A percentile compares a stretch with the other conserved stretches of the same genome.
phyloP scores from a whole-genome alignment of 2,113 vertebrate genomes.

The Camelus bactrianus region DNA sequence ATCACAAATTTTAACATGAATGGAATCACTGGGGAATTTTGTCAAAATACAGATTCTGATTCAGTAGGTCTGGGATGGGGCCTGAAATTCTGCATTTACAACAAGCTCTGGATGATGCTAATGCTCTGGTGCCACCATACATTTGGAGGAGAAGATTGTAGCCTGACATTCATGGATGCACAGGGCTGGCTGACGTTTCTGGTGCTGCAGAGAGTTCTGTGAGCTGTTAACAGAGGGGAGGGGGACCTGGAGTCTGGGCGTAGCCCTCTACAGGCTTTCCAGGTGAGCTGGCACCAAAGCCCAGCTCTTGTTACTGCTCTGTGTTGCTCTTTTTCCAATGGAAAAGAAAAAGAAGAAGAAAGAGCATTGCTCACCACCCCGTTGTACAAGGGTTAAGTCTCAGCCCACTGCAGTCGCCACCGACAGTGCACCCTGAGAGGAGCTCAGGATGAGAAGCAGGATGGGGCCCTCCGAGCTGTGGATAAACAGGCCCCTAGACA shows the following conservation, averaged over 20 bases:
- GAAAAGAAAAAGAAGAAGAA: neutral
- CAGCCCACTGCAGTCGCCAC: too few species aligned
- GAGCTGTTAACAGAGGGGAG: neutral
- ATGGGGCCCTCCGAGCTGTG: too few species aligned
- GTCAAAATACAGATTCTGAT: neutral
- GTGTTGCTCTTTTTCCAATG: neutral
- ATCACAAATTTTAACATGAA: neutral
- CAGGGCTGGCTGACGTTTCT: neutral
- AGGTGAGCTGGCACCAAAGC: neutral
- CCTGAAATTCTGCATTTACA: neutral
- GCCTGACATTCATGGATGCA: neutral
- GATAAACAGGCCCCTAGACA: too few species aligned
- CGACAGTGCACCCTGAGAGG: too few species aligned
- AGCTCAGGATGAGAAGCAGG: too few species aligned
- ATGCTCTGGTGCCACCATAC: neutral
- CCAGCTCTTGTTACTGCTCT: neutral
- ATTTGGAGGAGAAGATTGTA: neutral
- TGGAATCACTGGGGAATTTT: neutral
- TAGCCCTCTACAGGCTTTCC: neutral
- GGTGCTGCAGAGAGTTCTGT: neutral
- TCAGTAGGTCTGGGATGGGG: neutral
- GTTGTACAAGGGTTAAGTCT: too few species aligned
- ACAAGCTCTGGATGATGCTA: neutral
- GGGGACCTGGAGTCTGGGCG: rapidly evolving
- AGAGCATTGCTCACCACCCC: too few species aligned